Evolutionary conservation across 2,888 invertebrate species (phyloP), one percentile per base, ranked within the genome.

Genomic region (Biston stratarius): DNA sequence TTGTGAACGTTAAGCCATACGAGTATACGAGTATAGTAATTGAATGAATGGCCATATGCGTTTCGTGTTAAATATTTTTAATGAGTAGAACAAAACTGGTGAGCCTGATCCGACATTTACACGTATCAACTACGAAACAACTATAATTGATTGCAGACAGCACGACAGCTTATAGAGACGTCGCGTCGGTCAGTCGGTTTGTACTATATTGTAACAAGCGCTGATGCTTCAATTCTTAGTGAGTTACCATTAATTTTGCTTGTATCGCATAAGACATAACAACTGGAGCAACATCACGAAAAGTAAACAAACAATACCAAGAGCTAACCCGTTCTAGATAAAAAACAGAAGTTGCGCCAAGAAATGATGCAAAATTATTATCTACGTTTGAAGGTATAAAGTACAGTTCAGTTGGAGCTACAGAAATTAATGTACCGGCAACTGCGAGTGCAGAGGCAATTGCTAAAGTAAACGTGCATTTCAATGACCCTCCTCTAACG

Each of bases 361-460:
- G 15, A 14, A 57, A 9, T 14, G 53, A 63, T 49, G 61, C 57
- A 44, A 11, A 24, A 59, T 67, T 59, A 65, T 57, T 10, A 60
- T 44, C 57, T 67, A 66, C 48, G 40, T 14, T 42, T 38, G 44
- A 42, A 67, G 40, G 42, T 15, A 57, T 64, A 57, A 15, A 36
- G 61, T 42, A 24, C 24, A 55, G 60, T 60, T 48, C 1, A 24
- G 52, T 64, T 57, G 47, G 45, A 61, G 61, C 58, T 57, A 53
- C 57, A 59, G 53, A 48, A 64, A 67, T 68, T 62, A 59, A 67
- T 70, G 72, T 65, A 64, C 47, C 70, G 67, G 62, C 67, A 59
- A 42, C 60, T 9, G 53, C 9, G 42, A 49, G 60, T 42, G 55
- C n/a, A 45, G 61, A 55, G 40, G 40, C 40, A 55, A 55, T 36